Percentiles rank a stretch among this genome's conserved stretches.
Conservation (phyloP, 2,888 invertebrate genomes). For the Boloria euphrosyne region DNA sequence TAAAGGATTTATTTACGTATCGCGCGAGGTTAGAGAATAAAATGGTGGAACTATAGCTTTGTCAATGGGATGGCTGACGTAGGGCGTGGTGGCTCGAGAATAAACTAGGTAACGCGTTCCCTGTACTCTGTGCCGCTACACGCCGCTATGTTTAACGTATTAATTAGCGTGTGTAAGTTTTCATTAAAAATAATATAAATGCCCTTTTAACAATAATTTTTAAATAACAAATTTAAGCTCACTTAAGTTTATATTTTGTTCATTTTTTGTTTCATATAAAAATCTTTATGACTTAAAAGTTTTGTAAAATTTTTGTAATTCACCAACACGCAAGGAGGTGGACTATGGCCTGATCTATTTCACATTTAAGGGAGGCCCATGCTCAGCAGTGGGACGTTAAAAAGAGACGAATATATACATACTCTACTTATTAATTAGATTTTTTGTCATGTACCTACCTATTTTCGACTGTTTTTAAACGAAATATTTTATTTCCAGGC, state of each 20-base stretch:
- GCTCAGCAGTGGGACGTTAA: too few relatives aligned
- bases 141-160: conserved; percentile 4
- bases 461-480: conserved; percentile 8
- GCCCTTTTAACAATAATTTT: too few relatives aligned
- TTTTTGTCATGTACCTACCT: neutral
- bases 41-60: conserved; percentile 51
- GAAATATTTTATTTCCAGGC: conserved; percentile 82
- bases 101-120: conserved; percentile 53
- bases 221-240: too few relatives aligned
- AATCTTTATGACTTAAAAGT: too few relatives aligned
- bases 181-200: too few relatives aligned
- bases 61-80: conserved; percentile 62
- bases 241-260: too few relatives aligned
- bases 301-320: too few relatives aligned
- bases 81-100: conserved; percentile 57
- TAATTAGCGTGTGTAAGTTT: too few relatives aligned
- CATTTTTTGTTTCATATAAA: too few relatives aligned
- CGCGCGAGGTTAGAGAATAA: conserved; percentile 50
- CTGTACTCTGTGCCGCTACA: conserved; percentile 2
- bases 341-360: too few relatives aligned
- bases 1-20: conserved; percentile 76
- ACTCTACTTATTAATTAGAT: neutral
- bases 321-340: too few relatives aligned
- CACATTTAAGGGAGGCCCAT: too few relatives aligned
- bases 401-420: neutral